Evolutionary conservation across 2,888 invertebrate genomes (phyloP).

Genomic region (Parnassius smintheus): DNA sequence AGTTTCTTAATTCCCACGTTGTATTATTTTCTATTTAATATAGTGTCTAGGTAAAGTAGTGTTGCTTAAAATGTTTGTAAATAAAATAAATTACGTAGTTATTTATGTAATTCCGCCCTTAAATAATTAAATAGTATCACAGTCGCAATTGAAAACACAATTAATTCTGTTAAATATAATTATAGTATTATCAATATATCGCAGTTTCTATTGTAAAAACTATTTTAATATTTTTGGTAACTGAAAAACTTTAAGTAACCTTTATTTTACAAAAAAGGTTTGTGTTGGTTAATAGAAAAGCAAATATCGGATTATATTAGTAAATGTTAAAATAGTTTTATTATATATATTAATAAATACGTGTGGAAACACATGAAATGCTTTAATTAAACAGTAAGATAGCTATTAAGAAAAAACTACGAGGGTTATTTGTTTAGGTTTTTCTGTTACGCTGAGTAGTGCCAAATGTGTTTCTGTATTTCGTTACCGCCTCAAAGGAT

Average conservation of each 20-base stretch:
- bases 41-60: constrained; percentile 41
- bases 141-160: constrained; percentile 35
- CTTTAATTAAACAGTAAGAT: constrained; percentile 78
- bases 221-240: constrained; percentile 5
- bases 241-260: neutral
- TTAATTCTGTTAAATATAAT: constrained; percentile 45
- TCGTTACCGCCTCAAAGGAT: constrained; percentile 44
- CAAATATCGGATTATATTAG: constrained; percentile 15
- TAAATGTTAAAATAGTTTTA: constrained; percentile 28
- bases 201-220: constrained; percentile 7
- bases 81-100: constrained; percentile 65
- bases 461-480: constrained; percentile 42
- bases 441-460: constrained; percentile 52
- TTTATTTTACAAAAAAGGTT: neutral
- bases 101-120: constrained; percentile 69
- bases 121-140: constrained; percentile 32
- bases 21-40: neutral
- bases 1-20: neutral
- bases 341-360: constrained; percentile 35
- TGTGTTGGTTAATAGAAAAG: neutral
- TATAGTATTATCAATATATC: constrained; percentile 30
- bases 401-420: constrained; percentile 51
- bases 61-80: constrained; percentile 71
- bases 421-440: constrained; percentile 33
- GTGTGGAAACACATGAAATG: constrained; percentile 68